These are phyloP conservation scores for Pipistrellus pipistrellus DNA, from an alignment of 2,797 vertebrate genomes.

Conservation along the genomic window DNA sequence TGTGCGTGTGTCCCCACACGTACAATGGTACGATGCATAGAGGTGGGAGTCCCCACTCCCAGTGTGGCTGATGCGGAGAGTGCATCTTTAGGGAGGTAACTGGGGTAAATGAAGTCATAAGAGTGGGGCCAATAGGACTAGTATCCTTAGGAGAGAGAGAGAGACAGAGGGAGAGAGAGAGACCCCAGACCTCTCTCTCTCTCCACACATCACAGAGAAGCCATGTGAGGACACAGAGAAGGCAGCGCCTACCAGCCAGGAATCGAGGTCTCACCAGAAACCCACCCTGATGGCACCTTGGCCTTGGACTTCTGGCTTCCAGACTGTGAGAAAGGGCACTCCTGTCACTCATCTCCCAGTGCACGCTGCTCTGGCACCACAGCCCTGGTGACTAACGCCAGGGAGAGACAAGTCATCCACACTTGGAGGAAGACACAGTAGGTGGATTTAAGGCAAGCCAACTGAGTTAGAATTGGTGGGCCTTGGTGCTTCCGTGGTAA, in stretches of 20 bases:
- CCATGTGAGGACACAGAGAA: neutral
- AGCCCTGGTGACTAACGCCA: neutral
- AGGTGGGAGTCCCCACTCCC: neutral
- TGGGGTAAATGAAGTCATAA: neutral
- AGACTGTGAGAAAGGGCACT: constrained; percentile 27
- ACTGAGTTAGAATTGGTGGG: neutral
- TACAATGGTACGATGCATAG: neutral
- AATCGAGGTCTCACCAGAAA: neutral
- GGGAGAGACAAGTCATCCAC: neutral
- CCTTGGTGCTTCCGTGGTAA: neutral
- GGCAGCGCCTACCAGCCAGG: neutral
- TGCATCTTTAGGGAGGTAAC: neutral
- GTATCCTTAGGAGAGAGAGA: neutral
- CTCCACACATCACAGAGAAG: neutral
- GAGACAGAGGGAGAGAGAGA: neutral
- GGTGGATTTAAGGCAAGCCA: neutral
- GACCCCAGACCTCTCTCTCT: neutral
- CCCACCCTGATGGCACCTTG: neutral
- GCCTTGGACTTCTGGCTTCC: neutral
- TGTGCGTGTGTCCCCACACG: too few relatives aligned
- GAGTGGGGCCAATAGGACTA: neutral
- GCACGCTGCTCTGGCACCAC: neutral
- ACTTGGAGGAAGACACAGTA: neutral
- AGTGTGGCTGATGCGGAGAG: neutral
- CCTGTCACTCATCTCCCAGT: neutral